Conservation (phyloP, 2,797 vertebrate species). For the Premnoplex brunnescens region DNA sequence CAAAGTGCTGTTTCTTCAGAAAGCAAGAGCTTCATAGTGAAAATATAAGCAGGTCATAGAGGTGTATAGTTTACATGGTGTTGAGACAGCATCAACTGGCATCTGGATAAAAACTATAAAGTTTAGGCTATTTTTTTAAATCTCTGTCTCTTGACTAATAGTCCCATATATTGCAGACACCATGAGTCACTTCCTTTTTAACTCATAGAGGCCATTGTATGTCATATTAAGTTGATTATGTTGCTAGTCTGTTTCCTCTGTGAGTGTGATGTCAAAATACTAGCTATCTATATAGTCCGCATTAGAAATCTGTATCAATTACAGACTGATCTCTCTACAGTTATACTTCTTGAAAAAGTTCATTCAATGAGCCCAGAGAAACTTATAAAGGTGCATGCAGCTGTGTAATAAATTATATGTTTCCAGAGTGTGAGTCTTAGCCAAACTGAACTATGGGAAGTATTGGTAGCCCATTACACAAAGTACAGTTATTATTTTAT, state of each 20-base stretch:
- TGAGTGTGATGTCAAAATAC: conserved; percentile 3
- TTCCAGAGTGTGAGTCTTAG: background rate
- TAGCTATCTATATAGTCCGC: background rate
- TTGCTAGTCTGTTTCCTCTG: conserved; percentile 33
- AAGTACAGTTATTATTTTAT: background rate
- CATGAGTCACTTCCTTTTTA: conserved; percentile 50
- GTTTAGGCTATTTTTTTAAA: background rate
- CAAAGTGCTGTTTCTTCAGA: background rate
- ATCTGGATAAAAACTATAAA: background rate
- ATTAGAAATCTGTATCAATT: background rate
- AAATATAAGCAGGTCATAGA: background rate
- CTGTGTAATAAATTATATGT: background rate
- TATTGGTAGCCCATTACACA: background rate
- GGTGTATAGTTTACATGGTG: background rate
- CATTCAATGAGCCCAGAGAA: background rate
- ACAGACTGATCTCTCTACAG: background rate
- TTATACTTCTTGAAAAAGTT: background rate
- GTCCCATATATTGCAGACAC: background rate
- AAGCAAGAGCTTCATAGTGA: background rate
- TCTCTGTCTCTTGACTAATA: background rate
- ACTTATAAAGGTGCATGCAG: background rate
- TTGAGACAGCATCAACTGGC: background rate
- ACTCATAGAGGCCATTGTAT: background rate
- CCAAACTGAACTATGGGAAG: background rate
- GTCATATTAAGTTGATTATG: conserved; percentile 31